Percentiles rank a stretch among this genome's conserved stretches.
Conservation (phyloP, 2,797 vertebrate genomes). For the Coracias cyanogaster region DNA sequence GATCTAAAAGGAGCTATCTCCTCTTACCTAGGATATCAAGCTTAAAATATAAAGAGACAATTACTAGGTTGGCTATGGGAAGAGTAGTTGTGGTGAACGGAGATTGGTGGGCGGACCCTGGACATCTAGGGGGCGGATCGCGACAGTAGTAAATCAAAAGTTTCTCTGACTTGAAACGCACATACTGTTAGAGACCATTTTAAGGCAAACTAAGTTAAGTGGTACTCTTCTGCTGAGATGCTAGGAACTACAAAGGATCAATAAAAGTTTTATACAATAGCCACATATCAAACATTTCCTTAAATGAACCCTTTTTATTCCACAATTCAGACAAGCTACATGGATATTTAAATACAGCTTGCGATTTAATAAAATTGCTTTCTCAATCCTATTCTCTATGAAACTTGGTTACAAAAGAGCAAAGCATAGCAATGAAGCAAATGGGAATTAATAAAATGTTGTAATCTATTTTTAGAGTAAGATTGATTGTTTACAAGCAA, state of each 20-base stretch:
- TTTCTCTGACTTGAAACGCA: not conserved
- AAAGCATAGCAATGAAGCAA: not conserved
- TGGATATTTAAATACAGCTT: not conserved
- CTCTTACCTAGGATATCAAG: not conserved
- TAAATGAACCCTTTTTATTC: not conserved
- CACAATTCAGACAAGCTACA: not conserved
- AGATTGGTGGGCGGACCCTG: too few species aligned
- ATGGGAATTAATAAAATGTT: not conserved
- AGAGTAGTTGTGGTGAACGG: too few species aligned
- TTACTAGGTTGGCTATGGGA: not conserved
- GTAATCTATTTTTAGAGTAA: not conserved
- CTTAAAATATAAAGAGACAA: not conserved
- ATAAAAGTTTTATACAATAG: not conserved
- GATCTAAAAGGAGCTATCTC: not conserved
- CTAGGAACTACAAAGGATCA: not conserved
- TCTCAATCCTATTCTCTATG: not conserved
- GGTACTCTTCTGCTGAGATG: not conserved
- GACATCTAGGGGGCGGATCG: too few species aligned
- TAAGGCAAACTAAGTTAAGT: not conserved
- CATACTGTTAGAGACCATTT: not conserved
- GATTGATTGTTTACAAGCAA: not conserved
- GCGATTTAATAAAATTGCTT: not conserved
- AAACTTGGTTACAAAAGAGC: not conserved
- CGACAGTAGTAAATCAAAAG: not conserved
- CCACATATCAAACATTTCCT: not conserved